Base-by-base conservation (phyloP, 2,113 vertebrate species). In the Ceyx melanurus region DNA sequence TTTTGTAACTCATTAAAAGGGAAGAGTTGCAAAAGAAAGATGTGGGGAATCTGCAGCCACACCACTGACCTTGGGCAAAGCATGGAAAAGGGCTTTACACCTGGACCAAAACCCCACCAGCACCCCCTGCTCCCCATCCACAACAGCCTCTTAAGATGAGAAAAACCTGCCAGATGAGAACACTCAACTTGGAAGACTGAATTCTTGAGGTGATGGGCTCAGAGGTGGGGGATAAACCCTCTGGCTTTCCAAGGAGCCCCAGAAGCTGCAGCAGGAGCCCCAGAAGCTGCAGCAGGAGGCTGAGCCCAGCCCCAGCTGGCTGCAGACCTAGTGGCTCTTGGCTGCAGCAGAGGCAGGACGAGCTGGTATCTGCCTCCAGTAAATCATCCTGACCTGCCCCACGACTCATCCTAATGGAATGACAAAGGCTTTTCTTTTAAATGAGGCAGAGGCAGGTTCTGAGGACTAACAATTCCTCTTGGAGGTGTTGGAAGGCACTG, bases 1-100 rank as follows among this genome's bases (percentile, higher is more conserved):
- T 80, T 96, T 93, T 88, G 73, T 90, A 91, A 91, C 58, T 94
- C 72, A 37, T 77, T 91, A 89, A 71, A 68, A 84, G 4, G 43
- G 35, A 73, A 86, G 50, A 81, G 60, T n/a, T 83, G 31, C 33
- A 66, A 31, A 58, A 35, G 54, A 50, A 45, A 50, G 50, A 43
- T 58, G 74, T 46, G 58, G 80, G 88, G 57, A 92, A 75, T 25
- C 46, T 35, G 60, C 31, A n/a, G 35, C 60, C 51, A 29, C 25
- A 25, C 10, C 61, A 54, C 51, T 35, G n/a, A 60, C 68, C 43
- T 61, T 3, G 12, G 37, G 37, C 37, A 37, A 37, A 37, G 37
- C 37, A 5, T 37, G 37, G 10, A 11, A 37, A 37, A 37, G 37
- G 37, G 37, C 37, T 33, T 61, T 53, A 45, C 61, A 79, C 68